Base-by-base conservation (phyloP, 2,113 vertebrate species). In the Pitta sordida region DNA sequence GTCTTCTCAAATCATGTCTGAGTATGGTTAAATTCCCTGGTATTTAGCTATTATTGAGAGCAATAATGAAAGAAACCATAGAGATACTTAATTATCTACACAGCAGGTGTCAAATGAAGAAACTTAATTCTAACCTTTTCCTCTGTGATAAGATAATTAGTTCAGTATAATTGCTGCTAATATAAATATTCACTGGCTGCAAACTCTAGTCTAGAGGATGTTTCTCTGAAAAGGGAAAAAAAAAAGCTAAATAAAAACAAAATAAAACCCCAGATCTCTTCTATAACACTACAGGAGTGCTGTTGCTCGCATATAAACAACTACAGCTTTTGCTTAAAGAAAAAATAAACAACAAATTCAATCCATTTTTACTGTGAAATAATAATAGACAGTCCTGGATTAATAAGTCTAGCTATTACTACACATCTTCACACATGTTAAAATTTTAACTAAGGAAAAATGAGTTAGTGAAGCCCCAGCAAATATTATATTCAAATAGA, bases 61-160 rank as follows among this genome's bases (percentile, higher is more conserved):
- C 89, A 96, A 81, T 97, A 98, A 98, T 97, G 97, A 98, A 98
- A 97, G 96, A 97, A 98, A 86, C 86, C 97, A 96, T 96, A 96
- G 95, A 97, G 98, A 97, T 96, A 96, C 94, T 98, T 98, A 98
- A 98, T 98, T 98, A 98, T 97, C 96, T 91, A 94, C 97, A 92
- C 98, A 97, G 97, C 95, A 87, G 97, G 98, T 97, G 93, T 96
- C 97, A 96, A 97, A 92, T 97, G 96, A 96, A 96, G 84, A 97
- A 97, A 94, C 89, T 98, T 97, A 97, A 97, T 97, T 97, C 93
- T 98, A 97, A 98, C 98, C 96, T 98, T 97, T 97, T 96, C 94
- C 94, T 98, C 95, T 96, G 90, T 98, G 95, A 98, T 98, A 98
- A 98, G 96, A 98, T 98, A 98, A 98, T 98, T 98, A 98, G 94